Conservation (phyloP, 2,113 vertebrate species). For the Limnothrissa miodon region DNA sequence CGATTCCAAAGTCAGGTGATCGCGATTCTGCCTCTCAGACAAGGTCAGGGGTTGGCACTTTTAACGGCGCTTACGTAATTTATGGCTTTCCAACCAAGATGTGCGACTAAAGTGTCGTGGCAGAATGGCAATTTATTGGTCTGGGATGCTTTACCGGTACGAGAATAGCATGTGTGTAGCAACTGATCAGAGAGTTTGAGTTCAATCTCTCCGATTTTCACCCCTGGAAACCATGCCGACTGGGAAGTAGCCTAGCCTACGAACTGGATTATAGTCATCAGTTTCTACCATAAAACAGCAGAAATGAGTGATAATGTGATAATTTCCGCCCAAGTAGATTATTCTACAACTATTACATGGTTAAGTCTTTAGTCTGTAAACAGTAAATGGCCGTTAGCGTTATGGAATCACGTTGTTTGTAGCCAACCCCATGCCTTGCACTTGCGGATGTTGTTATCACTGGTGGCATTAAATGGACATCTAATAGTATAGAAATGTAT, state of each 20-base stretch:
- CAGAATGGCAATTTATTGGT: constrained; percentile 64
- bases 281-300: background rate
- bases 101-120: constrained; percentile 59
- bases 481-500: background rate
- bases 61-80: constrained; percentile 78
- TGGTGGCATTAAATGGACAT: background rate
- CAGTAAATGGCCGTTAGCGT: background rate
- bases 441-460: background rate
- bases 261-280: background rate
- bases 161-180: background rate
- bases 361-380: background rate
- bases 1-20: constrained; percentile 70
- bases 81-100: constrained; percentile 68
- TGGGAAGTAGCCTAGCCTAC: constrained; percentile 10
- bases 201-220: background rate
- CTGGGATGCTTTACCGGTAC: constrained; percentile 44
- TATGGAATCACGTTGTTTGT: background rate
- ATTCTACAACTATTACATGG: background rate
- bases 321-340: background rate
- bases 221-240: background rate
- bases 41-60: constrained; percentile 81
- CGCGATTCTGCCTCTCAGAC: constrained; percentile 64
- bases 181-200: background rate
- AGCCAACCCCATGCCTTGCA: no score
- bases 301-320: background rate